phyloP scores from a whole-genome alignment of 2,113 vertebrate genomes.

The Plestiodon gilberti region DNA sequence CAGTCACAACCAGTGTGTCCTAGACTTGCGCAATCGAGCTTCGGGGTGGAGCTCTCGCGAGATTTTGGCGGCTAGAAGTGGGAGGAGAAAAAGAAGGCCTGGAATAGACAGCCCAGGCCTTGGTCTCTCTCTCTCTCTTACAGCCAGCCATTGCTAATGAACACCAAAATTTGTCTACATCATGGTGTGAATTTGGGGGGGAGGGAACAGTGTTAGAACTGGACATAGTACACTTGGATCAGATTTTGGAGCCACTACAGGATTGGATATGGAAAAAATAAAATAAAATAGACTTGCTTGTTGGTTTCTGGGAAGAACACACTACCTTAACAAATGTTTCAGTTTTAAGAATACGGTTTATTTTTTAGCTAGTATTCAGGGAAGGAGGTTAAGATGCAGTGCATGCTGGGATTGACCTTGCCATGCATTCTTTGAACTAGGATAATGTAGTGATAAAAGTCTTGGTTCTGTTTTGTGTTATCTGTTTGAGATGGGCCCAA shows the following conservation, averaged over 20 bases:
- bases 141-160: too few species aligned
- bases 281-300: neutral
- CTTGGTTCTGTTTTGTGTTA: too few species aligned
- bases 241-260: neutral
- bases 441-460: too few species aligned
- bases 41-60: constrained; percentile 68
- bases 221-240: neutral
- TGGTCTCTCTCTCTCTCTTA: neutral
- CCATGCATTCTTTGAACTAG: too few species aligned
- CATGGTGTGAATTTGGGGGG: too few species aligned
- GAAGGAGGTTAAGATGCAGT: neutral
- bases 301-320: neutral
- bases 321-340: neutral
- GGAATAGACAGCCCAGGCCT: neutral
- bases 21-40: constrained; percentile 45
- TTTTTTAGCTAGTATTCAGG: too few species aligned
- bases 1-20: neutral
- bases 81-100: neutral
- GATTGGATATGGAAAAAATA: neutral
- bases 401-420: neutral
- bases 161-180: too few species aligned
- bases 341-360: too few species aligned
- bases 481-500: too few species aligned
- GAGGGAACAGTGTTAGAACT: neutral
- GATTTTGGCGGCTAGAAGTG: neutral